A percentile compares a stretch with the other conserved stretches of the same genome.
Conservation (phyloP, 2,797 vertebrate genomes). For the Anguilla obscura region DNA sequence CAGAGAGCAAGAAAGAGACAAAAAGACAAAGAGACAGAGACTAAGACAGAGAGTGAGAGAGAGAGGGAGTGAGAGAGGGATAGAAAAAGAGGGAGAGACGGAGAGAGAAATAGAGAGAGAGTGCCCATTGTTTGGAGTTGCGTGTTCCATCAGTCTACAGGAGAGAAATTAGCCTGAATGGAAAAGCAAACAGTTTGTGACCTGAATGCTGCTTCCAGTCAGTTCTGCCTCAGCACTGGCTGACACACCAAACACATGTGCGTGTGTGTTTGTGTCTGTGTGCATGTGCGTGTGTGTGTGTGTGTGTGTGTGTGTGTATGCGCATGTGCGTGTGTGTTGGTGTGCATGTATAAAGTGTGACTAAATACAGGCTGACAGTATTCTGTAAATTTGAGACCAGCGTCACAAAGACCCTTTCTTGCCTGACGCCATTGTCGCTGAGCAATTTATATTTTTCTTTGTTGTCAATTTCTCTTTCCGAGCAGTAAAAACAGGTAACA, state of each 20-base stretch:
- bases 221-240: not conserved
- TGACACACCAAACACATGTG: not conserved
- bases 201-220: not conserved
- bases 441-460: not conserved
- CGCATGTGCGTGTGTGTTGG: not conserved
- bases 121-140: conserved; percentile 17
- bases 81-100: not conserved
- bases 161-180: conserved; percentile 28
- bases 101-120: conserved; percentile 26
- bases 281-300: not conserved
- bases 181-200: conserved; percentile 24
- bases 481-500: not conserved
- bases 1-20: not conserved
- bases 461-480: not conserved
- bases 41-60: not conserved
- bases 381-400: not conserved
- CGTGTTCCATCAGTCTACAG: conserved; percentile 32
- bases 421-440: not conserved
- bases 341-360: not conserved
- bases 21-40: not conserved
- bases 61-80: not conserved
- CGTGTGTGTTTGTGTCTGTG: not conserved
- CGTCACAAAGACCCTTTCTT: not conserved
- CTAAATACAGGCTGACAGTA: not conserved
- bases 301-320: not conserved